Conservation (phyloP, 2,888 invertebrate species). For the Drosophila merina region DNA sequence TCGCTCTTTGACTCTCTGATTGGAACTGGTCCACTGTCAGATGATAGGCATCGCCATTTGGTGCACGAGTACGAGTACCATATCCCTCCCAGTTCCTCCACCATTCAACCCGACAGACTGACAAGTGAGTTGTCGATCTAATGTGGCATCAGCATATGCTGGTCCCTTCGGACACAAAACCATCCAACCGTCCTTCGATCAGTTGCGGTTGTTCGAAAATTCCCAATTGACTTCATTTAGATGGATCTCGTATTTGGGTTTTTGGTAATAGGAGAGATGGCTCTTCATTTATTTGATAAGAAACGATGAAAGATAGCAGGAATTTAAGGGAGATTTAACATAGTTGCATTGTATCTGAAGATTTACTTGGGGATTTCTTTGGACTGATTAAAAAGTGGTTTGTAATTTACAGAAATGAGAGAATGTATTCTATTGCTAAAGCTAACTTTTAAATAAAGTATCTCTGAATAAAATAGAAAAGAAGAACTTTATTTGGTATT, state of each 20-base stretch:
- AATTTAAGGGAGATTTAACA: no score
- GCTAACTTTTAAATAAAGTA: no score
- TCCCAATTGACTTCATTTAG: conserved; percentile 67
- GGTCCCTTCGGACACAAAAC: conserved; percentile 40
- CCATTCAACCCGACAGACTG: conserved; percentile 53
- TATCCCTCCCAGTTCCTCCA: conserved; percentile 16
- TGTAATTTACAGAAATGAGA: no score
- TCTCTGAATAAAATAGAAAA: no score
- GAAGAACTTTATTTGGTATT: neutral
- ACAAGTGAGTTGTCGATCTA: conserved; percentile 83
- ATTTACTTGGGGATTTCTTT: no score
- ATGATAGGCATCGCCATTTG: conserved; percentile 45
- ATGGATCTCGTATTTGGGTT: conserved; percentile 59
- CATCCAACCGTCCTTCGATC: conserved; percentile 53
- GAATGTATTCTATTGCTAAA: no score
- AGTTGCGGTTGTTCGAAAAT: conserved; percentile 58
- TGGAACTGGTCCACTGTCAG: conserved; percentile 72
- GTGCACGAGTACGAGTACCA: conserved; percentile 8
- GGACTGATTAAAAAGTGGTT: no score
- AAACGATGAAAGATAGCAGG: neutral
- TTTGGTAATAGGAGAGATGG: conserved; percentile 1
- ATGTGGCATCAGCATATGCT: conserved; percentile 85
- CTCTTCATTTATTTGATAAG: conserved; percentile 10
- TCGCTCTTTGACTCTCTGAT: conserved; percentile 81
- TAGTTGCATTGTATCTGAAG: no score